Base-by-base conservation (phyloP, 2,113 vertebrate species). In the Sitta europaea region DNA sequence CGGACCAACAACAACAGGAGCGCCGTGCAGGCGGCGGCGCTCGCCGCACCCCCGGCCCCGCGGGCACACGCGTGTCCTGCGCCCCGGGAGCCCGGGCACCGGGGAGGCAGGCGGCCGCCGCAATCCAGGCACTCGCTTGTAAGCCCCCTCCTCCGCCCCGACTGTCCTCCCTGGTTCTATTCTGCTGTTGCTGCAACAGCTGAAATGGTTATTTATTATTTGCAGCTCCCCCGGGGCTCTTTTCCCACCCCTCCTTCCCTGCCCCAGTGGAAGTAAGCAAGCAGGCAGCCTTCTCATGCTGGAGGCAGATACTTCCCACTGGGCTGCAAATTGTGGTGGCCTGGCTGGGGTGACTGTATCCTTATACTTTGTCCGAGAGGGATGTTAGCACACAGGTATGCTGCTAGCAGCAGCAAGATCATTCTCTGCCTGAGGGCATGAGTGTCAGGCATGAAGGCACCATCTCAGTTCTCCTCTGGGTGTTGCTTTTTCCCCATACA, bases 1-100 rank as follows among this genome's bases (percentile, higher is more conserved):
- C 97, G 97, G 94, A 98, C 97, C 98, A 98, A 98, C 97, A 98
- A 98, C 98, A 98, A 97, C 92, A 97, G 96, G 94, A 97, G 98
- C 97, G 96, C 97, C 85, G 76, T 51, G 97, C 97, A 98, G 98
- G 98, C 88, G 94, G 96, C 97, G 94, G 98, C 97, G 97, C 63
- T 85, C 63, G 74, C 92, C 94, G 43, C 94, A 19, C 74, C 35
- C 61, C 36, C 0, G 3, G 2, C 7, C 9, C 54, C 55, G 42
- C 21, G 2, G 13, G 28, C 23, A 66, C 59, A 35, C 61, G 1
- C 1, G 20, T 28, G 43, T 54, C 74, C 78, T 8, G 35, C 7
- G 58, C 57, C 59, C 54, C 22, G 0, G 2, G 1, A 0, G 5
- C 50, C 40, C 5, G 11, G 58, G 18, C 6, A 87, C 35, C 29